Evolutionary conservation across 2,113 vertebrate species (phyloP).

Genomic region (Notothenia coriiceps): DNA sequence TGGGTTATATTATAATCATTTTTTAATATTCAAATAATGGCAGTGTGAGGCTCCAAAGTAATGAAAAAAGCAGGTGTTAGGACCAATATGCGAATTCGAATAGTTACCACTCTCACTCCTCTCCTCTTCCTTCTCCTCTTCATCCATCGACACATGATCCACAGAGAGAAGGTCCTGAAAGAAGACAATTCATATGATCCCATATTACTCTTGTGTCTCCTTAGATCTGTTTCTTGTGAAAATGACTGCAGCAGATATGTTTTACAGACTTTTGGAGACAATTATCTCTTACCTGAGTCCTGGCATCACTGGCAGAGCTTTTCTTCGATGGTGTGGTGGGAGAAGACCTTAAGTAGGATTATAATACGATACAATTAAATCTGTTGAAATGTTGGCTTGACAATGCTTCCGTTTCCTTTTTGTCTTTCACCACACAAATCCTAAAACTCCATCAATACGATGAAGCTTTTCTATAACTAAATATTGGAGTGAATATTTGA

Average conservation of each 20-base stretch:
- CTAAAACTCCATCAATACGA: not conserved
- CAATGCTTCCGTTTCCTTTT: not conserved
- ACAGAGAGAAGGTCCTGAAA: constrained; percentile 50
- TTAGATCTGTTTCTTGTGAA: not conserved
- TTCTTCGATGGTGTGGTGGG: constrained; percentile 9
- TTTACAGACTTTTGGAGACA: not conserved
- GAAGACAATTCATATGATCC: not conserved
- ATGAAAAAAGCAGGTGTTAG: not conserved
- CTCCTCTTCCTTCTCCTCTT: constrained; percentile 55
- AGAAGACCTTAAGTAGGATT: constrained; percentile 47
- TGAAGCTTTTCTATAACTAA: too few relatives aligned
- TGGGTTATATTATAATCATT: not conserved
- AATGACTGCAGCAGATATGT: not conserved
- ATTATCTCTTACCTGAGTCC: constrained; percentile 47
- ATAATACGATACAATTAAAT: not conserved
- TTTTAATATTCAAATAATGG: not conserved
- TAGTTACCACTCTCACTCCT: constrained; percentile 59
- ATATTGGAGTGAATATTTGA: not conserved
- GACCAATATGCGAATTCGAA: not conserved
- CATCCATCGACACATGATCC: constrained; percentile 61
- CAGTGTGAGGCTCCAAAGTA: not conserved
- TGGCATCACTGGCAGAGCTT: constrained; percentile 53
- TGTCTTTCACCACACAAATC: not conserved
- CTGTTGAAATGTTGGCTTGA: not conserved
- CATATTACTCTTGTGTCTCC: not conserved